Percentiles rank a stretch among this genome's conserved stretches.
Conservation (phyloP, 2,113 vertebrate species). For the Xenopus tropicalis region UCB_Xtro_10.0 CM004443.2:146064001-146064500, state of each 20-base stretch:
- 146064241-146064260: conserved; percentile 34
- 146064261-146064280: conserved; percentile 28
- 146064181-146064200: conserved; percentile 19
- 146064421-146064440: neutral
- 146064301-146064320: neutral
- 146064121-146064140: conserved; percentile 66
- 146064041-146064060: conserved; percentile 67
- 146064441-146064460: neutral
- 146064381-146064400: neutral
- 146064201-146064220: conserved; percentile 1
- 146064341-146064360: too few species aligned
- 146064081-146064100: conserved; percentile 73
- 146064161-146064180: conserved; percentile 72
- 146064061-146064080: conserved; percentile 72
- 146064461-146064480: neutral
- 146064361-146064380: too few species aligned
- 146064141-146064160: conserved; percentile 69
- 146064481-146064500: neutral
- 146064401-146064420: neutral
- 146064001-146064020: conserved; percentile 55
- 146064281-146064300: neutral
- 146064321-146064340: neutral
- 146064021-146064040: conserved; percentile 66
- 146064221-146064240: conserved; percentile 36
- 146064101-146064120: conserved; percentile 66